A percentile compares a stretch with the other conserved stretches of the same genome.
Evolutionary conservation across 1,140 invertebrate species (phyloP).

Genomic region (Mylabris phalerata): DNA sequence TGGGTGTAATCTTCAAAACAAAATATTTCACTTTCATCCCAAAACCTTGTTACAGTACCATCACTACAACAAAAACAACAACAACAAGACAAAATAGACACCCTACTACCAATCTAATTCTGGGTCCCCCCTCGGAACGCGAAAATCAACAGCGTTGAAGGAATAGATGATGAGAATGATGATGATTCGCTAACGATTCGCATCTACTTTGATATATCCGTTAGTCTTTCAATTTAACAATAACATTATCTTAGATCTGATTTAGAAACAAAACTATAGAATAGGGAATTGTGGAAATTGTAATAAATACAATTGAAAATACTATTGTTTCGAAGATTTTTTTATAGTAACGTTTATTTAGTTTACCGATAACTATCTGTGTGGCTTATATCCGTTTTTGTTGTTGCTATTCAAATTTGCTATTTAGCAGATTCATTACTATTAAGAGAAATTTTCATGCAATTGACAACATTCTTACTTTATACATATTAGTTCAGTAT

Average conservation of each 20-base stretch:
- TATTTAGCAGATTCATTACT: no score
- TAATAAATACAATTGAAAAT: no score
- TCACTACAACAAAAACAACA: constrained; percentile 6
- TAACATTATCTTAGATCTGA: background rate
- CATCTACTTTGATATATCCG: constrained; percentile 5
- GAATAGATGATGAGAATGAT: background rate
- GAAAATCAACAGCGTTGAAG: constrained; percentile 7
- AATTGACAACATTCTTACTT: background rate
- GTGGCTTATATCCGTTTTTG: no score
- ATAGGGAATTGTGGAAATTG: background rate
- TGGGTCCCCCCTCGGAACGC: constrained; percentile 6
- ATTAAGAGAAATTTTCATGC: no score
- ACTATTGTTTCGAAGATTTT: no score
- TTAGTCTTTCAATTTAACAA: background rate
- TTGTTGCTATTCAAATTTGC: no score
- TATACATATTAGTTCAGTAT: constrained; percentile 8
- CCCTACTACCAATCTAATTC: constrained; percentile 12
- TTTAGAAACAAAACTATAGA: background rate
- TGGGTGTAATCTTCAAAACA: constrained; percentile 34
- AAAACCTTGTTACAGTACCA: constrained; percentile 30
- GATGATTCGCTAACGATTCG: constrained; percentile 7
- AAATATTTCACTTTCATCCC: constrained; percentile 39
- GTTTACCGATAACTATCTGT: no score
- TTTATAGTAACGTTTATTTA: no score
- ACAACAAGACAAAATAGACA: background rate